Base-by-base conservation (phyloP, 2,113 vertebrate genomes). In the Kryptolebias marmoratus region DNA sequence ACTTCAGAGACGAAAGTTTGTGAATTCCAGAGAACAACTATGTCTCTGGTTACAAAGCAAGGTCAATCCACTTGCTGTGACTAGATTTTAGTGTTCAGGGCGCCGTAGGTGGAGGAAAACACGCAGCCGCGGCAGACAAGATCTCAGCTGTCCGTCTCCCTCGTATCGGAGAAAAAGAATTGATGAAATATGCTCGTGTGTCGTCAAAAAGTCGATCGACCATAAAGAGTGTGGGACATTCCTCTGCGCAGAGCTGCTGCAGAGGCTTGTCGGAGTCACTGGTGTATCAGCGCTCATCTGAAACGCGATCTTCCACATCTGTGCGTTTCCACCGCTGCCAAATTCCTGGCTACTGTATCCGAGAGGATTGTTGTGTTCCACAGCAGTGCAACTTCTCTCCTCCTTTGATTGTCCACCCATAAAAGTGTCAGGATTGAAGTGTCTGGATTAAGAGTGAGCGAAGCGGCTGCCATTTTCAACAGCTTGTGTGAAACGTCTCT, bases 61-160 rank as follows among this genome's bases (percentile, higher is more conserved):
- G 92, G 93, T 95, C 94, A 93, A 93, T 87, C 90, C 93, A 91
- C 91, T 95, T 93, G 87, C 72, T 74, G 71, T 83, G 92, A 92
- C 88, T 80, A 69, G 80, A 88, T 79, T 85, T 83, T 79, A 85
- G 84, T 59, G 82, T 71, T 30, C 15, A 81, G 77, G 80, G 83
- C 66, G 71, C 71, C 77, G 49, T 48, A 80, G 78, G 77, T 85
- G 75, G 64, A 77, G 71, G 80, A 84, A 87, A 88, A 89, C 79
- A 69, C 54, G 27, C 77, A 66, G 78, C 69, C 55, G 49, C 64
- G 16, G 65, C 71, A 73, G 64, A 81, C 64, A 39, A 75, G 84
- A 63, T 49, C 27, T 91, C 88, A 80, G 82, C 87, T 85, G 88
- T 79, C 87, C n/a, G 70, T 86, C 68, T 36, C 13, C 12, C 16